These are phyloP conservation scores for Zaprionus camerounensis DNA, from an alignment of 1,140 invertebrate species.

Conservation along the genomic window DNA sequence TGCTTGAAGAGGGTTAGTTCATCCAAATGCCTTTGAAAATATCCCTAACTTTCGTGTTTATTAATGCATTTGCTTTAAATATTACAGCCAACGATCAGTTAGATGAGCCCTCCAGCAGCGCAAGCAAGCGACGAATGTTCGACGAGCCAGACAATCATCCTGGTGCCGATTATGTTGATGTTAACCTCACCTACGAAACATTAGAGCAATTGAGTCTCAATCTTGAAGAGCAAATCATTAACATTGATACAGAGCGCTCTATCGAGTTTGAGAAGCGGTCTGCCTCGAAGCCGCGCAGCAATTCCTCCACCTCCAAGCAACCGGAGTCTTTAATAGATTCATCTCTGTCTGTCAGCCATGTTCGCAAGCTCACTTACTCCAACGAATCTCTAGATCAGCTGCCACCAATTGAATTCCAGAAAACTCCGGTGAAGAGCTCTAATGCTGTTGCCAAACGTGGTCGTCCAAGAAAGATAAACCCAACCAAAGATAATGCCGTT, in stretches of 20 bases:
- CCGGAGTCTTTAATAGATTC: neutral
- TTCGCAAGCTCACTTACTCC: conserved; percentile 68
- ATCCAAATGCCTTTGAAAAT: conserved; percentile 21
- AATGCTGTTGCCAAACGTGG: conserved; percentile 24
- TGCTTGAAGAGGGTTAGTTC: conserved; percentile 66
- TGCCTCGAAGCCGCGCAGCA: conserved; percentile 57
- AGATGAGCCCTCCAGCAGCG: conserved; percentile 18
- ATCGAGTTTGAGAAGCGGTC: conserved; percentile 62
- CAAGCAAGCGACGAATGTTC: neutral
- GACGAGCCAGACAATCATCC: conserved; percentile 2
- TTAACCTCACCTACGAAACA: conserved; percentile 52
- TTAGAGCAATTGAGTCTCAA: conserved; percentile 55
- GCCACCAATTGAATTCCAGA: neutral
- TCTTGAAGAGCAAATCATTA: conserved; percentile 56
- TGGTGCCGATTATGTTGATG: conserved; percentile 31
- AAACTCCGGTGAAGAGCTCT: conserved; percentile 47
- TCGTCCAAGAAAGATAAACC: conserved; percentile 23
- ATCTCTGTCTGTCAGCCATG: conserved; percentile 25
- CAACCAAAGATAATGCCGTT: neutral
- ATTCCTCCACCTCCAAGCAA: conserved; percentile 42
- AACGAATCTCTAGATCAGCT: conserved; percentile 49
- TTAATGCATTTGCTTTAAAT: conserved; percentile 52
- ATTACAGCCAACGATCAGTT: conserved; percentile 52
- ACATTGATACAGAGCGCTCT: conserved; percentile 63
- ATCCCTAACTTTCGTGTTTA: conserved; percentile 40